phyloP scores from a whole-genome alignment of 2,113 vertebrate genomes.

The Gila orcuttii region DNA sequence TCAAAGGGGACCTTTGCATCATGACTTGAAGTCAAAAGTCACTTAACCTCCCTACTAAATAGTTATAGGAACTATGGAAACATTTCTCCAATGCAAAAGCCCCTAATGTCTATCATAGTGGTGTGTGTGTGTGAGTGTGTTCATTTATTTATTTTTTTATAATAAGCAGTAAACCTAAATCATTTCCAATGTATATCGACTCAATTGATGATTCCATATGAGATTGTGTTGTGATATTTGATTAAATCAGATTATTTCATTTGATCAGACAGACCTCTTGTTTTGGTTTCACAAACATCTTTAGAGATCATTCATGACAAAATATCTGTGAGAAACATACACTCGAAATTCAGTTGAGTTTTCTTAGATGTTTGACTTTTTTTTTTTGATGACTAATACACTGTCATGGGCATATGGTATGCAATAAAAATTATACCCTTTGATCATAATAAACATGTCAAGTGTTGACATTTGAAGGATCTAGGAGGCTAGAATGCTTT shows the following conservation, averaged over 20 bases:
- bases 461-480: not conserved
- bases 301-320: not conserved
- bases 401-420: not conserved
- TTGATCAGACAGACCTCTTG: not conserved
- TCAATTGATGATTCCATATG: not conserved
- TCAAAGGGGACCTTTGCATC: too few species aligned
- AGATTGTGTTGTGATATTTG: not conserved
- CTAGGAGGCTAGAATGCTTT: not conserved
- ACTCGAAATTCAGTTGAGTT: not conserved
- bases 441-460: not conserved
- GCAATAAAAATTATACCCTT: slow-evolving; percentile 1
- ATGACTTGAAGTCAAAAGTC: too few species aligned
- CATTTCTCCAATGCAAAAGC: too few species aligned
- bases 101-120: too few species aligned
- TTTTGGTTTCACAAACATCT: not conserved
- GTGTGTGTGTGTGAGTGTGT: too few species aligned
- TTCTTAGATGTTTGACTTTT: not conserved
- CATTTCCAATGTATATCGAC: not conserved
- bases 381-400: not conserved
- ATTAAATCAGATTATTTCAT: not conserved
- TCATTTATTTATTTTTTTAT: too few species aligned
- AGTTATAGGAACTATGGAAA: too few species aligned
- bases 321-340: not conserved
- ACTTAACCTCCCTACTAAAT: too few species aligned
- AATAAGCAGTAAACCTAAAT: not conserved